These are phyloP conservation scores for Pyrgilauda ruficollis DNA, from an alignment of 2,113 vertebrate species.

Conservation along the genomic window DNA sequence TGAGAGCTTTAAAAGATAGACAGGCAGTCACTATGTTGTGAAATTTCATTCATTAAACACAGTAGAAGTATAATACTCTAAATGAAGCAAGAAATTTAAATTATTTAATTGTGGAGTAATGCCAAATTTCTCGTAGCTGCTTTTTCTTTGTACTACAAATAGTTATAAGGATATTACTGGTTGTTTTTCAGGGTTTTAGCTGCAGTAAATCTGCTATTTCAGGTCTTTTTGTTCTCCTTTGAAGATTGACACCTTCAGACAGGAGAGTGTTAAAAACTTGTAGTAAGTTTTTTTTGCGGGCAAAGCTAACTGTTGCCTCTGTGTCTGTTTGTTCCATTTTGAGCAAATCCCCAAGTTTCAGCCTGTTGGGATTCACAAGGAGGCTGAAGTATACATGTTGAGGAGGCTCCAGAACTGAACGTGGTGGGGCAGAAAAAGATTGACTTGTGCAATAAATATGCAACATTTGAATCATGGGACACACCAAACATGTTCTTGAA, in stretches of 20 bases:
- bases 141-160: background rate
- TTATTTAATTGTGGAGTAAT: background rate
- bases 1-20: background rate
- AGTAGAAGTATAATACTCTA: background rate
- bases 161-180: background rate
- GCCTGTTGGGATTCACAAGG: background rate
- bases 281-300: background rate
- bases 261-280: background rate
- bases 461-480: background rate
- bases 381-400: background rate
- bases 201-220: background rate
- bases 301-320: background rate
- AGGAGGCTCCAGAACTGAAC: background rate
- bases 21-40: background rate
- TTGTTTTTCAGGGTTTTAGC: background rate
- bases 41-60: background rate
- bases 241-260: background rate
- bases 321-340: background rate
- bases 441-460: background rate
- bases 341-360: background rate
- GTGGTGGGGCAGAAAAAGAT: background rate
- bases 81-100: background rate
- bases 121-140: background rate
- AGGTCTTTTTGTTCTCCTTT: background rate
- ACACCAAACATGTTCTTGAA: background rate